Base-by-base conservation (phyloP, 2,113 vertebrate species). In the Daubentonia madagascariensis region DNA sequence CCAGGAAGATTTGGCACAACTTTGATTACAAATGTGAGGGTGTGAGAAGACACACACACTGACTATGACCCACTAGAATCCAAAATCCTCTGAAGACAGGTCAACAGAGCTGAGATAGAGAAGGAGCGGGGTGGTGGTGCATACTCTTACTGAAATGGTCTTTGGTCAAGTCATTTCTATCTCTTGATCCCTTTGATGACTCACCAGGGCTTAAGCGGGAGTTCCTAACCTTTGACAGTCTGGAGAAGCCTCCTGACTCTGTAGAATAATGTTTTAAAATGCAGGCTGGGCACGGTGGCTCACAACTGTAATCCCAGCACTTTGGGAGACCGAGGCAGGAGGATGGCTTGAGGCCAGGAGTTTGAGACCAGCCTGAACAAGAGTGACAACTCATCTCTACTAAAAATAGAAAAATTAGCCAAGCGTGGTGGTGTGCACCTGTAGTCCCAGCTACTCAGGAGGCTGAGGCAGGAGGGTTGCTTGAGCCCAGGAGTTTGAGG, bases 251-350 rank as follows among this genome's bases (percentile, higher is more conserved):
- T 90, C 25, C 8, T 11, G 32, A 45, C n/a, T 87, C 88, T 30
- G 3, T 59, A 95, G 48, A 79, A 90, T 48, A 48, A 70, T 75
- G 52, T 91, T 94, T 70, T 37, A 52, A 52, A 52, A 52, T 52
- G 52, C 17, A 52, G 52, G 52, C 13, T 52, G 52, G 52, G 14
- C 52, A 52, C 52, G 17, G 52, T 63, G 61, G 25, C 28, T 63
- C 61, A 63, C 28, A 30, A 63, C 61, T 63, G 28, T 63, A 63
- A 63, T 63, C 25, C 61, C 25, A 63, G 61, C 10, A 63, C 25
- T 30, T 63, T 63, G 61, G 61, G 28, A 63, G 25, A 10, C 25
- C 30, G 61, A 63, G 61, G 61, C 3, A 30, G 1, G 28, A 63
- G 61, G 59, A 12, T 63, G 61, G 25, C 61, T 63, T 63, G 4